Percentiles rank a stretch among this genome's conserved stretches.
phyloP scores from a whole-genome alignment of 1,140 invertebrate species.

The Sycophila sp. region DNA sequence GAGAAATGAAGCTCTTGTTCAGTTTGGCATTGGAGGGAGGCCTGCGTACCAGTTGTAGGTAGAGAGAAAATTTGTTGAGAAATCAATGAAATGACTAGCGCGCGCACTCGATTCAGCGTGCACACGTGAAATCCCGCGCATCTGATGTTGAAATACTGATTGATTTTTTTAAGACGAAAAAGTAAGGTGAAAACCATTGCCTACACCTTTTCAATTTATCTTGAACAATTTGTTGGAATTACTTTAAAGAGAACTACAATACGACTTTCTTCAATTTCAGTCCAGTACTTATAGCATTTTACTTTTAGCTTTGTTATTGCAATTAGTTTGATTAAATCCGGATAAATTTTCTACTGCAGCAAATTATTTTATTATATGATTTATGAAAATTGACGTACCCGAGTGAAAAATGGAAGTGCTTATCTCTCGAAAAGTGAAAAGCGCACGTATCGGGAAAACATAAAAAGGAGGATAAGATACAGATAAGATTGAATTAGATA shows the following conservation, averaged over 20 bases:
- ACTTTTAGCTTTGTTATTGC: no score
- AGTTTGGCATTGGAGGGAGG: neutral
- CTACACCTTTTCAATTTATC: no score
- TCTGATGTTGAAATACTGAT: neutral
- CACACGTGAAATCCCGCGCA: neutral
- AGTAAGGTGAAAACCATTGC: no score
- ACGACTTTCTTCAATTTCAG: no score
- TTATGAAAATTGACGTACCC: no score
- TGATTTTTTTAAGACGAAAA: constrained; percentile 3
- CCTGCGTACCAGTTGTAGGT: neutral
- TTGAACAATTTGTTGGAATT: no score
- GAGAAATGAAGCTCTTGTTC: constrained; percentile 3
- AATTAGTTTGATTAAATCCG: no score
- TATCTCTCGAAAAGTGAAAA: constrained; percentile 6
- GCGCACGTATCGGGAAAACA: neutral
- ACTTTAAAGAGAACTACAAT: no score
- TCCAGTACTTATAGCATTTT: no score
- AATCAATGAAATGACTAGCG: constrained; percentile 1
- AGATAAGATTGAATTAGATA: constrained; percentile 27
- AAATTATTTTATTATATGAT: no score
- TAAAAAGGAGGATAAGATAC: constrained; percentile 1
- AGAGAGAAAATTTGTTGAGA: constrained; percentile 4
- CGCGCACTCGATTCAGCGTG: neutral
- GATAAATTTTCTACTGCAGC: no score
- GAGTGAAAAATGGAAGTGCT: neutral